A percentile compares a stretch with the other conserved stretches of the same genome.
Evolutionary conservation across 2,888 invertebrate genomes (phyloP).

Genomic region (Limnephilus lunatus): DNA sequence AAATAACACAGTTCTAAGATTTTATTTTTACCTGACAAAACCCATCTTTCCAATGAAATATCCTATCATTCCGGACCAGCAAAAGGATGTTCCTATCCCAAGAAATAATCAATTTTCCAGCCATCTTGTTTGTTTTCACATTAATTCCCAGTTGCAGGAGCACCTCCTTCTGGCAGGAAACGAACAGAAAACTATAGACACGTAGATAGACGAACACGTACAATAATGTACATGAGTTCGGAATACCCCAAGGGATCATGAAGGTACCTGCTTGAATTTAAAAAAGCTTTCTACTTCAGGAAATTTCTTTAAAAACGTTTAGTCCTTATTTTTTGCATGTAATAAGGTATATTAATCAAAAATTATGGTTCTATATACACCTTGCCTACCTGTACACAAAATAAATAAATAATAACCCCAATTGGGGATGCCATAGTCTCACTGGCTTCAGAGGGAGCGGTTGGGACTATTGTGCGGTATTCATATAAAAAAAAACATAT

Average conservation of each 20-base stretch:
- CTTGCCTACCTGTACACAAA: too few species aligned
- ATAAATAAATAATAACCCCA: too few species aligned
- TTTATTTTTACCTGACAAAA: background rate
- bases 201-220: background rate
- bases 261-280: background rate
- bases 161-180: background rate
- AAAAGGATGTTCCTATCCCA: background rate
- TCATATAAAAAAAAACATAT: too few species aligned
- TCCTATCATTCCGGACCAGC: background rate
- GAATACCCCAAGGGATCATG: background rate
- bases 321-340: too few species aligned
- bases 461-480: too few species aligned
- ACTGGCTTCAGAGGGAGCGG: too few species aligned
- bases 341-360: too few species aligned
- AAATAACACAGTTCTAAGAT: background rate
- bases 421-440: too few species aligned
- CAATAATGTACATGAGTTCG: background rate
- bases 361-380: too few species aligned
- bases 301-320: too few species aligned
- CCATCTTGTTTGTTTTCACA: conserved; percentile 28
- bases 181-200: background rate
- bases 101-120: conserved; percentile 41
- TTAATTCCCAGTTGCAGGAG: conserved; percentile 31
- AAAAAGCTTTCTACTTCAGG: background rate
- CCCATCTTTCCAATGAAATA: background rate